phyloP scores from a whole-genome alignment of 2,113 vertebrate genomes.

The Phasianus colchicus region DNA sequence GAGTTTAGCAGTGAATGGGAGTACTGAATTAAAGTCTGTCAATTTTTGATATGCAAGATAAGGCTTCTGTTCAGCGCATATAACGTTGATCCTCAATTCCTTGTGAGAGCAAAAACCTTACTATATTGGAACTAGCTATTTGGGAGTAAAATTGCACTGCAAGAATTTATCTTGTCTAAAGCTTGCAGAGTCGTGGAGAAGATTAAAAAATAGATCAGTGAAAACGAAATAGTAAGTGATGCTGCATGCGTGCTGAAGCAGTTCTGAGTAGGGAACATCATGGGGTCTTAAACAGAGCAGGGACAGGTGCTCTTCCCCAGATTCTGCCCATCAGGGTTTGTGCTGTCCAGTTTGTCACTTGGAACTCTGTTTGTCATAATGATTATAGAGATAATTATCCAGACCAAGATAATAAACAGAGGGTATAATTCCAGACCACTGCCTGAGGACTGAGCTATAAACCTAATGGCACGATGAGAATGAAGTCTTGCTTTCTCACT shows the following conservation, averaged over 20 bases:
- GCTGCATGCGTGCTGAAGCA: background rate
- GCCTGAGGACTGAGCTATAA: conserved; percentile 23
- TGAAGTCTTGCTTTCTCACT: conserved; percentile 46
- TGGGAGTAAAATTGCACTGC: background rate
- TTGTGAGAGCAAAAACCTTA: background rate
- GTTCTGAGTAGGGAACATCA: background rate
- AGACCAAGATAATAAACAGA: conserved; percentile 22
- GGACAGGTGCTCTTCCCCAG: background rate
- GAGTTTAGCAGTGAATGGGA: background rate
- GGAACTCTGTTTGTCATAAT: conserved; percentile 4
- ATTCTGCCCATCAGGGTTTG: fast-evolving
- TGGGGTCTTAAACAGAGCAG: background rate
- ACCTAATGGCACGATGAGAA: conserved; percentile 37
- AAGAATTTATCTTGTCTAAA: background rate
- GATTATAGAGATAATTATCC: conserved; percentile 28
- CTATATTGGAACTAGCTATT: background rate
- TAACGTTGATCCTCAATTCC: background rate
- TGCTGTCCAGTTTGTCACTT: background rate
- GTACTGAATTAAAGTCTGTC: background rate
- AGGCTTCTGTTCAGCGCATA: background rate
- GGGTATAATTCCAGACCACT: conserved; percentile 27
- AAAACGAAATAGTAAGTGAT: background rate
- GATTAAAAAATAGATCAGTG: background rate
- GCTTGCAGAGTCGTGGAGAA: background rate
- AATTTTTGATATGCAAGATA: background rate